Evolutionary conservation across 2,113 vertebrate species (phyloP).

Genomic region (Silurus meridionalis): DNA sequence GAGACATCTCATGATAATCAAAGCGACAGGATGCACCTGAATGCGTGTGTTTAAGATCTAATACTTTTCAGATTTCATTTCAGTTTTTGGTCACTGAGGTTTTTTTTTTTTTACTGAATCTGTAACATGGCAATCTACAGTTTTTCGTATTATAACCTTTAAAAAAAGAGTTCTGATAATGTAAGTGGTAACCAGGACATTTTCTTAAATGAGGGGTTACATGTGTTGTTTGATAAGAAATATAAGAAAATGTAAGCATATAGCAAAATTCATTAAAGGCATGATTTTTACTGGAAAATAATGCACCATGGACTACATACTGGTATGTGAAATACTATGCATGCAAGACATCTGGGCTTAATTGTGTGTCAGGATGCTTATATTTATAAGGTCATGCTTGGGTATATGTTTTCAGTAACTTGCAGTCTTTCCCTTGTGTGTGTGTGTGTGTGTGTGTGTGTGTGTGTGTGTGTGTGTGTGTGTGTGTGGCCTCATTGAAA

Average conservation of each 20-base stretch:
- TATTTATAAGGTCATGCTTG: constrained; percentile 1
- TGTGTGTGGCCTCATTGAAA: not conserved
- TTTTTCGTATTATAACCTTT: not conserved
- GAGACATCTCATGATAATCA: not conserved
- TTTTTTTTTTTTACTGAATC: not conserved
- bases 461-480: not conserved
- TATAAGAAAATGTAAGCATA: not conserved
- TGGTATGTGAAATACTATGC: not conserved
- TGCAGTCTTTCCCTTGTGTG: not conserved
- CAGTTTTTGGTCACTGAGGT: not conserved
- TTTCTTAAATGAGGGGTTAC: no score
- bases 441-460: not conserved
- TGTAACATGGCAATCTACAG: not conserved
- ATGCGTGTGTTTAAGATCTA: no score
- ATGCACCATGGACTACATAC: not conserved
- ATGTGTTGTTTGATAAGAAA: not conserved
- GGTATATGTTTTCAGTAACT: constrained; percentile 26
- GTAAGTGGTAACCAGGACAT: not conserved
- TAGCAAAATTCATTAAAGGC: not conserved
- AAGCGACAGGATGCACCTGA: not conserved
- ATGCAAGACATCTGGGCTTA: not conserved
- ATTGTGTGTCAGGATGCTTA: not conserved
- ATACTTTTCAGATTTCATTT: not conserved
- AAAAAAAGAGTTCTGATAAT: not conserved
- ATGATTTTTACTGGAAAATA: not conserved